Conservation (phyloP, 2,797 vertebrate genomes). For the Pseudochaenichthys georgianus region DNA sequence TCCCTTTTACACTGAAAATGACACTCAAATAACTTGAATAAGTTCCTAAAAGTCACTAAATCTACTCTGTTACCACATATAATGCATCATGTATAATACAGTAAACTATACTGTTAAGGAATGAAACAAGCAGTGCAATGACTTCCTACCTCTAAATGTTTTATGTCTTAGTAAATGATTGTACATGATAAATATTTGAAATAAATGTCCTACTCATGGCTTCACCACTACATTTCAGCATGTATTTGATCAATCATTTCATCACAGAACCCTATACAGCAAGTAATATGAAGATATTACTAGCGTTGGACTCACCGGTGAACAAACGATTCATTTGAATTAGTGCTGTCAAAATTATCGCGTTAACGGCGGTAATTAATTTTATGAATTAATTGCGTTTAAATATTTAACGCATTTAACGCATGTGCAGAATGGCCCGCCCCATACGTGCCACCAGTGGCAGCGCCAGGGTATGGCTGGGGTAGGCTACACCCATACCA, state of each 20-base stretch:
- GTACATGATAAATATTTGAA: slow-evolving; percentile 3
- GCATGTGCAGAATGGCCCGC: no score
- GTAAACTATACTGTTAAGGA: slow-evolving; percentile 14
- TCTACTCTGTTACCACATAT: slow-evolving; percentile 15
- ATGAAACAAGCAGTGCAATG: slow-evolving; percentile 20
- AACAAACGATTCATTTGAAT: neutral
- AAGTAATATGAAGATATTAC: slow-evolving; percentile 3
- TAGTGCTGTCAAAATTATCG: no score
- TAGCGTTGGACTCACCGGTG: neutral
- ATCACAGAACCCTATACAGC: slow-evolving; percentile 1
- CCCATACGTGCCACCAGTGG: no score
- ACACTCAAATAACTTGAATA: slow-evolving; percentile 27
- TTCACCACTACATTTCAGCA: neutral
- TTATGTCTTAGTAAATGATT: neutral
- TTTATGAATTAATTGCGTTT: no score
- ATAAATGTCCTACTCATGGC: neutral
- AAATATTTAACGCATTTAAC: no score
- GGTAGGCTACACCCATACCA: no score
- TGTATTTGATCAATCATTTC: neutral
- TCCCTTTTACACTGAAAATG: slow-evolving; percentile 15
- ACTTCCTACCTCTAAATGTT: slow-evolving; percentile 11
- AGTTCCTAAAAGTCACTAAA: slow-evolving; percentile 14
- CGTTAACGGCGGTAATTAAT: no score
- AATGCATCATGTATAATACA: slow-evolving; percentile 17
- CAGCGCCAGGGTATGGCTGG: no score